Percentiles rank a stretch among this genome's conserved stretches.
Evolutionary conservation across 1,140 invertebrate species (phyloP).

Genomic region (Chymomyza costata): DNA sequence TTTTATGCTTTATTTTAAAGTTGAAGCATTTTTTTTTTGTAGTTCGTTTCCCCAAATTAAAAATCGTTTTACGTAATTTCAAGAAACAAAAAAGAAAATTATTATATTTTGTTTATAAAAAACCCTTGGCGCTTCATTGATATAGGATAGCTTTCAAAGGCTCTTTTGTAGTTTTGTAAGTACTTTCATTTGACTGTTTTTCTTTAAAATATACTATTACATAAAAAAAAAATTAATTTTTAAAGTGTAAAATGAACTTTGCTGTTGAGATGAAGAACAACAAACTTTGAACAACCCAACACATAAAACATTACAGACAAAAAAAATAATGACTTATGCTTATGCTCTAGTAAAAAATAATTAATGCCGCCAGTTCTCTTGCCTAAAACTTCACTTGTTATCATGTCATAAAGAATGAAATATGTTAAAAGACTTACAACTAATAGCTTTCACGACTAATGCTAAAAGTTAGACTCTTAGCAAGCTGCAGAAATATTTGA

Average conservation of each 20-base stretch:
- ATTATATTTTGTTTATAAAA: slow-evolving; percentile 74
- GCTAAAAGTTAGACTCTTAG: slow-evolving; percentile 55
- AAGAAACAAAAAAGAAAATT: slow-evolving; percentile 67
- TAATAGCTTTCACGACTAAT: slow-evolving; percentile 37
- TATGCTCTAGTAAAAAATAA: slow-evolving; percentile 9
- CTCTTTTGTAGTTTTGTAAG: slow-evolving; percentile 76
- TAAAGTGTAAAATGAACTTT: slow-evolving; percentile 24
- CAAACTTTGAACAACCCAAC: slow-evolving; percentile 7
- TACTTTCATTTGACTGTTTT: slow-evolving; percentile 74
- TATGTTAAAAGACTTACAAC: slow-evolving; percentile 10
- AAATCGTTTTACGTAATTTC: slow-evolving; percentile 36
- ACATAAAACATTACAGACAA: slow-evolving; percentile 27
- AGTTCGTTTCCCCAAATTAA: slow-evolving; percentile 32
- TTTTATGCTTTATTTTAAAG: slow-evolving; percentile 15
- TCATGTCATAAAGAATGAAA: slow-evolving; percentile 52
- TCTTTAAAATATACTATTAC: slow-evolving; percentile 54
- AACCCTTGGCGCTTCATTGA: slow-evolving; percentile 75
- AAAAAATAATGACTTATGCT: slow-evolving; percentile 7
- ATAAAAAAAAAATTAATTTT: slow-evolving; percentile 18
- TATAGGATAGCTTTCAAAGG: slow-evolving; percentile 75
- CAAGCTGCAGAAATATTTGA: slow-evolving; percentile 18
- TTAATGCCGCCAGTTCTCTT: slow-evolving; percentile 36
- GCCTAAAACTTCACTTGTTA: slow-evolving; percentile 35
- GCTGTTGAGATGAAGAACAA: slow-evolving; percentile 16
- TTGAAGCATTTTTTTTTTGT: slow-evolving; percentile 21